These are phyloP conservation scores for Aphaenogaster floridana DNA, from an alignment of 1,140 invertebrate genomes.

Conservation along the genomic window DNA sequence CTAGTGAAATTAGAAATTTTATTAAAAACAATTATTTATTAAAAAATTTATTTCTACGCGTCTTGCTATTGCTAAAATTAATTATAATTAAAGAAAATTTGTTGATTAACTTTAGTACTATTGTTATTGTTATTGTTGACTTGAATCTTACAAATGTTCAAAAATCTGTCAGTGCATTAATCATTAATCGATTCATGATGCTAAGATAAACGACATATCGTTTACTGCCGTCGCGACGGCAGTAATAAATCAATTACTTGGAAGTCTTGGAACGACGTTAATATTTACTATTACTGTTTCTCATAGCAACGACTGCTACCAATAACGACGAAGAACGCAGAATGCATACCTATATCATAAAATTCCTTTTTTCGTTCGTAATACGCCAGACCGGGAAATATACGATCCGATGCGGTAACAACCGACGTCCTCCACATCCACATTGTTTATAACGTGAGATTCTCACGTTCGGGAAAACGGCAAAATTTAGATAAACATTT, in stretches of 20 bases:
- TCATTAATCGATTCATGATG: neutral
- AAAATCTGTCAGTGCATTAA: neutral
- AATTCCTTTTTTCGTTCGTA: slow-evolving; percentile 80
- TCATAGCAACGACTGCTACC: neutral
- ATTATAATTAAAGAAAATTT: slow-evolving; percentile 4
- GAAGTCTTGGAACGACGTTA: too few relatives aligned
- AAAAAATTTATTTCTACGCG: neutral
- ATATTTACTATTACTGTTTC: neutral
- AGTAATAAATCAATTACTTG: neutral
- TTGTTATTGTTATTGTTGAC: neutral
- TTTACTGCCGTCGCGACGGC: too few relatives aligned
- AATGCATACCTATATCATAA: slow-evolving; percentile 78
- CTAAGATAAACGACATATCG: neutral
- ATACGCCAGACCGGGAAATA: slow-evolving; percentile 85
- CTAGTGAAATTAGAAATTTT: neutral
- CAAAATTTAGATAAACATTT: slow-evolving; percentile 4
- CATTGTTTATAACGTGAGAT: slow-evolving; percentile 3
- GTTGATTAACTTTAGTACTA: neutral
- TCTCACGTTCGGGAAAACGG: neutral
- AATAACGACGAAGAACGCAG: neutral
- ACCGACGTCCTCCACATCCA: slow-evolving; percentile 82
- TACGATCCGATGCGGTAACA: slow-evolving; percentile 84
- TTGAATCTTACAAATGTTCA: neutral
- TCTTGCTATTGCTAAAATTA: neutral
- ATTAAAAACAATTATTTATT: neutral